A percentile compares a stretch with the other conserved stretches of the same genome.
Evolutionary conservation across 2,888 invertebrate genomes (phyloP).

Genomic region (Acanthoscelides obtectus): DNA sequence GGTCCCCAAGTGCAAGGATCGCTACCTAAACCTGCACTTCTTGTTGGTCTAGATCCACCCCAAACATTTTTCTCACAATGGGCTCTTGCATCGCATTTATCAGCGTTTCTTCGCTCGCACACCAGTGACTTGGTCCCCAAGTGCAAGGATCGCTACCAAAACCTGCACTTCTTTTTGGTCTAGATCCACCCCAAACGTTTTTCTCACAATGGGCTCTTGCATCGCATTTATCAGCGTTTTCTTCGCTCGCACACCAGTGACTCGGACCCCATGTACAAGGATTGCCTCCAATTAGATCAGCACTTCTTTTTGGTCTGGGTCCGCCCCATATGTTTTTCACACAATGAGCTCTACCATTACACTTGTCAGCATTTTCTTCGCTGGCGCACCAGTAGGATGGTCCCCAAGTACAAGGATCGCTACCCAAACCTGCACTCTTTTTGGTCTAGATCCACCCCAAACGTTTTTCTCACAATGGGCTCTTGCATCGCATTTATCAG

Average conservation of each 20-base stretch:
- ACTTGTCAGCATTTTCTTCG: neutral
- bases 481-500: slow-evolving; percentile 49
- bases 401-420: neutral
- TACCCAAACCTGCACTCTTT: neutral
- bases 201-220: neutral
- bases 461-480: neutral
- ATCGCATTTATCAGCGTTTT: neutral
- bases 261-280: neutral
- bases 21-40: neutral
- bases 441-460: neutral
- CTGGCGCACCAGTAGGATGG: neutral
- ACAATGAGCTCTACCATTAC: neutral
- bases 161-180: neutral
- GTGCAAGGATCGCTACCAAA: neutral
- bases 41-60: neutral
- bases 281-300: neutral
- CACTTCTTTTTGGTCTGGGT: neutral
- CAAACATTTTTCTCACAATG: neutral
- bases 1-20: neutral
- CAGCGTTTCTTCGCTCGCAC: slow-evolving; percentile 51
- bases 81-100: slow-evolving; percentile 47
- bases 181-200: neutral
- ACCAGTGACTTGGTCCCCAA: slow-evolving; percentile 64
- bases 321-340: neutral
- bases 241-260: neutral